A percentile compares a stretch with the other conserved stretches of the same genome.
These are phyloP conservation scores for Nothura maculosa DNA, from an alignment of 2,797 vertebrate genomes.

Conservation along the genomic window DNA sequence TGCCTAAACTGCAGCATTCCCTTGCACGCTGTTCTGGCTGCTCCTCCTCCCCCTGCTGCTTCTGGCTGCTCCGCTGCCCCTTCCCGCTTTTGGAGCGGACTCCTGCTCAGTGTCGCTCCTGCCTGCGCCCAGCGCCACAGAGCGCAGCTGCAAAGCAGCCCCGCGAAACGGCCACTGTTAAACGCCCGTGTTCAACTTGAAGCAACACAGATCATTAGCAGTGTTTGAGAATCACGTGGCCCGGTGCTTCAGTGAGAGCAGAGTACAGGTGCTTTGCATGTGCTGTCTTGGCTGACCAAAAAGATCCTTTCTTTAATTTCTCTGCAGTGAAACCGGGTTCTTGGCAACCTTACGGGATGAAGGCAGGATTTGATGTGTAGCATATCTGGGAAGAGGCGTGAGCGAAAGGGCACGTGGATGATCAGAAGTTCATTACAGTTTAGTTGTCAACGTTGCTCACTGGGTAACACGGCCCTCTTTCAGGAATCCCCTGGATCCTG, in stretches of 20 bases:
- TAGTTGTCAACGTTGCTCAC: neutral
- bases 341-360: neutral
- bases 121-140: neutral
- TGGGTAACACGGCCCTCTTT: neutral
- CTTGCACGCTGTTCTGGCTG: neutral
- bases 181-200: neutral
- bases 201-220: neutral
- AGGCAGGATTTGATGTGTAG: neutral
- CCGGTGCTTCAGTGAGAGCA: neutral
- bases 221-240: neutral
- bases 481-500: neutral
- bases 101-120: neutral
- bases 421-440: constrained; percentile 12
- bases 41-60: neutral
- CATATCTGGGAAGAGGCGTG: neutral
- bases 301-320: neutral
- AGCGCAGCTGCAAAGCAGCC: neutral
- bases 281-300: constrained; percentile 6
- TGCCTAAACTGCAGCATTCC: neutral
- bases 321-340: constrained; percentile 17
- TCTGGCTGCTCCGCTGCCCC: neutral
- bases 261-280: neutral
- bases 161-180: neutral
- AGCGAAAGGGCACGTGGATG: neutral
- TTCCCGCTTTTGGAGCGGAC: neutral